phyloP scores from a whole-genome alignment of 1,140 invertebrate species.

The Hirudo medicinalis region DNA sequence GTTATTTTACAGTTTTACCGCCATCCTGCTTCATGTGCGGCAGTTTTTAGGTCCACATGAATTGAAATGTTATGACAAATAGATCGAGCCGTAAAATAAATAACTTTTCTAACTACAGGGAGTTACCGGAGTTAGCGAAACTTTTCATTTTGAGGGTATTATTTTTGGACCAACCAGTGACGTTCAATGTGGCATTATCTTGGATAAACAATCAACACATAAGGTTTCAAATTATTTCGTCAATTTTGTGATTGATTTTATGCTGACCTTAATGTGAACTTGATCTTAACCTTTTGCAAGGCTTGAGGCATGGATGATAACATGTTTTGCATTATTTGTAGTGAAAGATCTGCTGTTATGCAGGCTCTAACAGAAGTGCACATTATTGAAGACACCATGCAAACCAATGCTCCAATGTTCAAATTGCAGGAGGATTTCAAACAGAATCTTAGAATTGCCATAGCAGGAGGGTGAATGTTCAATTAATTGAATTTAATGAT shows the following conservation, averaged over 20 bases:
- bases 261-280: neutral
- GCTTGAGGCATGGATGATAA: neutral
- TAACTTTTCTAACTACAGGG: neutral
- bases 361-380: neutral
- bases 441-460: conserved; percentile 71
- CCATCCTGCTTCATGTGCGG: neutral
- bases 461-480: conserved; percentile 63
- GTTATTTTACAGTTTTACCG: neutral
- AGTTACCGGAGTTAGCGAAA: conserved; percentile 10
- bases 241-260: neutral
- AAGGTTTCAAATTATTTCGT: neutral
- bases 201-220: neutral
- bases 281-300: neutral
- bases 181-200: neutral
- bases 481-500: conserved; percentile 11
- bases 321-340: neutral
- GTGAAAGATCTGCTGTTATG: neutral
- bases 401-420: conserved; percentile 47
- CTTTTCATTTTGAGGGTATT: conserved; percentile 5
- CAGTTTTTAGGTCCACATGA: neutral
- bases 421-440: conserved; percentile 71
- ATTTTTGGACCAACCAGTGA: conserved; percentile 10
- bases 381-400: neutral
- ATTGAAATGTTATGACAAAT: neutral
- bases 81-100: neutral